A percentile compares a stretch with the other conserved stretches of the same genome.
Conservation (phyloP, 1,140 invertebrate genomes). For the Ooceraea biroi region DNA sequence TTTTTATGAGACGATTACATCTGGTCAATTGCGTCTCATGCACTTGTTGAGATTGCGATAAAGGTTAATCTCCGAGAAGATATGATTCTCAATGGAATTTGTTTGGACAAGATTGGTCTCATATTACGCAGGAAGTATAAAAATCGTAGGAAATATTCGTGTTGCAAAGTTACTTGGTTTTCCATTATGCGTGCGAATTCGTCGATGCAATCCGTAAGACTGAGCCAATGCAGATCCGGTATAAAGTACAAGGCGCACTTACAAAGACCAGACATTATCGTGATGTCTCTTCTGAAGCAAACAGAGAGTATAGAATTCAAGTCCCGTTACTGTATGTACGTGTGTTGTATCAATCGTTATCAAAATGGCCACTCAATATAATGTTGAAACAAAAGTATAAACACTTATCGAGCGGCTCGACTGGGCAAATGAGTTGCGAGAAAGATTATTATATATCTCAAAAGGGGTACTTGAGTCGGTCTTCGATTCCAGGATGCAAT, state of each 20-base stretch:
- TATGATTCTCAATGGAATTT: background rate
- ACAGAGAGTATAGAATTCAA: background rate
- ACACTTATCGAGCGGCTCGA: background rate
- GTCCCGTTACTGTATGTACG: background rate
- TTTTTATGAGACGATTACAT: background rate
- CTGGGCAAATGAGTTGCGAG: background rate
- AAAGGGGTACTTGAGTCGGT: constrained; percentile 73
- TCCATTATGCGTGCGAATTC: constrained; percentile 86
- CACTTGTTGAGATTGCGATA: background rate
- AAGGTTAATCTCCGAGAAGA: background rate
- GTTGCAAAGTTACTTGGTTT: constrained; percentile 82
- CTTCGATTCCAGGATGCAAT: constrained; percentile 84
- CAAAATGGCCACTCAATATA: no score
- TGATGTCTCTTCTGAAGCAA: constrained; percentile 81
- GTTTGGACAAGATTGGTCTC: constrained; percentile 1
- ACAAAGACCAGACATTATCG: constrained; percentile 82
- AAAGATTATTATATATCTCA: constrained; percentile 34
- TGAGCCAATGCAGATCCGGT: constrained; percentile 85
- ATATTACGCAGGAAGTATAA: background rate
- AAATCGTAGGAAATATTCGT: constrained; percentile 12
- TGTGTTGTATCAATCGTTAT: background rate
- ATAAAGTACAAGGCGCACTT: constrained; percentile 77
- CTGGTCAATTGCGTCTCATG: background rate
- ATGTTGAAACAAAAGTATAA: constrained; percentile 7
- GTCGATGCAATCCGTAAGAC: constrained; percentile 85